Evolutionary conservation across 2,113 vertebrate species (phyloP).

Genomic region (Pelobates fuscus): DNA sequence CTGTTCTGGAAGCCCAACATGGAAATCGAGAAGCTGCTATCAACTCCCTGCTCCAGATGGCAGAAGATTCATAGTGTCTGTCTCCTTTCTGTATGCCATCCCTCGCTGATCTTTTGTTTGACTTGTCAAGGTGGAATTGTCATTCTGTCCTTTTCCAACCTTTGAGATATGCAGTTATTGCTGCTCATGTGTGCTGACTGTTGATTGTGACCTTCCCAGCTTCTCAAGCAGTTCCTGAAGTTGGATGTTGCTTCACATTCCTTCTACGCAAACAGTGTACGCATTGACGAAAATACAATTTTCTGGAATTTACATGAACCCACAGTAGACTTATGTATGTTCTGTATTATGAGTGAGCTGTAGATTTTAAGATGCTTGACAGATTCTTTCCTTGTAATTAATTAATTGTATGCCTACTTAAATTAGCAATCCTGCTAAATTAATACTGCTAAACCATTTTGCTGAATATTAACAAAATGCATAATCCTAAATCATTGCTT

Average conservation of each 20-base stretch:
- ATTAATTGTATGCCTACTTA: not conserved
- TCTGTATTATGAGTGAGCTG: not conserved
- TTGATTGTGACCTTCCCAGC: conserved; percentile 19
- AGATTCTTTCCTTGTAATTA: too few species aligned
- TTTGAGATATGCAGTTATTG: conserved; percentile 25
- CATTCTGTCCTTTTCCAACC: not conserved
- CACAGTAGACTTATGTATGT: not conserved
- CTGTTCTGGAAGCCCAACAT: conserved; percentile 91
- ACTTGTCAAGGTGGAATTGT: conserved; percentile 64
- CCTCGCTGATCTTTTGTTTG: conserved; percentile 20
- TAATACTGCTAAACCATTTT: too few species aligned
- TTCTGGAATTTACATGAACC: too few species aligned
- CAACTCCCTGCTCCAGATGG: conserved; percentile 96
- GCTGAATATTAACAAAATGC: too few species aligned
- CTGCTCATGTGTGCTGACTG: conserved; percentile 21
- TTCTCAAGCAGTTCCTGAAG: not conserved
- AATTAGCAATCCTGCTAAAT: not conserved
- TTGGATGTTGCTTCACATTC: conserved; percentile 7
- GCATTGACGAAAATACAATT: not conserved
- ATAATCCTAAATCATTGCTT: too few species aligned
- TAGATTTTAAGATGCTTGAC: not conserved
- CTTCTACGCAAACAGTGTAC: not conserved
- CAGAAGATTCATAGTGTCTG: conserved; percentile 85
- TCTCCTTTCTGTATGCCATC: not conserved
- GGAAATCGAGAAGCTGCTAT: conserved; percentile 91